phyloP scores from a whole-genome alignment of 2,797 vertebrate species.

The Manis crassicaudata region DNA sequence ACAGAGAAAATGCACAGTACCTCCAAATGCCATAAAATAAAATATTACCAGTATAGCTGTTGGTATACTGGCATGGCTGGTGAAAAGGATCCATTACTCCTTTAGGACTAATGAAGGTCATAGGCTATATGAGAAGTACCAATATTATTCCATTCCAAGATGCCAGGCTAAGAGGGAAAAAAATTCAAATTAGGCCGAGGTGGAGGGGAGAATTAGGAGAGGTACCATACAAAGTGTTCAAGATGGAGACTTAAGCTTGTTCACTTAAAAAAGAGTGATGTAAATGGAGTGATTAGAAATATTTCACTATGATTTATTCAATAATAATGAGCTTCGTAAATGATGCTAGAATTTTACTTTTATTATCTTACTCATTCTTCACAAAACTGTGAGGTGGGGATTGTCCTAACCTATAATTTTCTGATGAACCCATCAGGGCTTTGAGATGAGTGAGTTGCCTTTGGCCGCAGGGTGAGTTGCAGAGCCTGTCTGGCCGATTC shows the following conservation, averaged over 20 bases:
- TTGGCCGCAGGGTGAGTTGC: background rate
- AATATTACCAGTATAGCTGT: background rate
- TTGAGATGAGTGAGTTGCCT: background rate
- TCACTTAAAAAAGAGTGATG: background rate
- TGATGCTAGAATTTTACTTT: background rate
- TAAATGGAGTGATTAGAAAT: background rate
- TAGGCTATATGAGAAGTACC: background rate
- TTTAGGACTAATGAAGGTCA: background rate
- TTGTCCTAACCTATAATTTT: background rate
- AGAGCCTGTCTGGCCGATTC: background rate
- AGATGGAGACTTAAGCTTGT: background rate
- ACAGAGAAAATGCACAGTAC: background rate
- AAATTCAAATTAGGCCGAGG: background rate
- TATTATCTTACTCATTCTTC: background rate
- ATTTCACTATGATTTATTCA: background rate
- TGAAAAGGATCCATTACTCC: background rate
- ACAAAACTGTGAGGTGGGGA: background rate
- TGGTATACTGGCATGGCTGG: background rate
- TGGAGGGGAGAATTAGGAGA: background rate
- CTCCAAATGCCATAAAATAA: background rate
- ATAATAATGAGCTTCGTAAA: background rate
- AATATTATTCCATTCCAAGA: background rate
- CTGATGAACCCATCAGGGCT: background rate
- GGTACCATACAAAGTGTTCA: background rate
- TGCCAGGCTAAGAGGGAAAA: background rate